Percentiles rank a stretch among this genome's conserved stretches.
These are phyloP conservation scores for Cerceris rybyensis DNA, from an alignment of 2,888 invertebrate genomes.

Conservation along the genomic window DNA sequence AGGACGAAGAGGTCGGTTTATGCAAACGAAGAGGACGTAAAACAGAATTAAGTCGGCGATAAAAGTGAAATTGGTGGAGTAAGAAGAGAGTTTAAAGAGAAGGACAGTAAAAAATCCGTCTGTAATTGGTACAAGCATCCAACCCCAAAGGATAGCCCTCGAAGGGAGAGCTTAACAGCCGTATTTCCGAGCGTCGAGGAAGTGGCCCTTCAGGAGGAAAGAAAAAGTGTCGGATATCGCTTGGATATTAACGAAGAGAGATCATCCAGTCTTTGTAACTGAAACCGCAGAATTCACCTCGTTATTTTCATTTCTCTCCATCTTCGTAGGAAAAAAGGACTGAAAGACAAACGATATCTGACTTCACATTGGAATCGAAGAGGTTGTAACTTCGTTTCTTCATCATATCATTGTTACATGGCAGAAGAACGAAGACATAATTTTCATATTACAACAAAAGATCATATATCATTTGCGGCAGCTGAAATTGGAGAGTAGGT, in stretches of 20 bases:
- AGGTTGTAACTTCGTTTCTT: too few relatives aligned
- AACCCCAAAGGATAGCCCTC: neutral
- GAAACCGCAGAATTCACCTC: too few relatives aligned
- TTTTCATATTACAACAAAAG: too few relatives aligned
- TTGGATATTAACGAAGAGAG: conserved; percentile 8
- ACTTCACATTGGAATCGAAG: too few relatives aligned
- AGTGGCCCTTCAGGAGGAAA: conserved; percentile 8
- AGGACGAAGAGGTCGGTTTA: neutral
- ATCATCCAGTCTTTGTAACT: neutral
- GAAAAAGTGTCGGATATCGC: conserved; percentile 11
- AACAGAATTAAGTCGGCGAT: conserved; percentile 1
- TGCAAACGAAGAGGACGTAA: conserved; percentile 1
- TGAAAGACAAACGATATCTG: too few relatives aligned
- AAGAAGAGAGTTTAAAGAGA: neutral
- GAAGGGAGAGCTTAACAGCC: neutral
- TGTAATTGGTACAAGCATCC: neutral
- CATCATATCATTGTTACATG: too few relatives aligned
- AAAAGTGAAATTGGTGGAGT: neutral
- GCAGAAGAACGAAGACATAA: too few relatives aligned
- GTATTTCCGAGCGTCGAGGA: neutral
- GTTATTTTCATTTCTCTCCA: too few relatives aligned
- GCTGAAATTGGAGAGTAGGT: too few relatives aligned
- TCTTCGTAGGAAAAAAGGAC: too few relatives aligned
- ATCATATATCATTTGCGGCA: too few relatives aligned
- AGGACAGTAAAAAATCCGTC: conserved; percentile 1